These are phyloP conservation scores for Amphibalanus amphitrite DNA, from an alignment of 1,140 invertebrate genomes.

Conservation along the genomic window DNA sequence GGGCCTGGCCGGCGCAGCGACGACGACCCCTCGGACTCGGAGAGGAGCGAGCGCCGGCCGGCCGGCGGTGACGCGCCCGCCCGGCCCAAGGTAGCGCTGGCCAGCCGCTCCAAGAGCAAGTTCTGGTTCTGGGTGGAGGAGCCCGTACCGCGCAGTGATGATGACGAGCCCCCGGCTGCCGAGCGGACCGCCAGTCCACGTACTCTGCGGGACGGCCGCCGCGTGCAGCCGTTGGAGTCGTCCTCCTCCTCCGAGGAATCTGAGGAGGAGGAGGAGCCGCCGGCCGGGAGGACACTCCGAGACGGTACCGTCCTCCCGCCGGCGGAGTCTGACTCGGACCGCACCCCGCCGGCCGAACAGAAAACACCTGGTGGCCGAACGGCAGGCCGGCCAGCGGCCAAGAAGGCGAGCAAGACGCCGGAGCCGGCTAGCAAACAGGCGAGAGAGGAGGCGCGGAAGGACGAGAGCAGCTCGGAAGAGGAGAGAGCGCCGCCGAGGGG, in stretches of 20 bases:
- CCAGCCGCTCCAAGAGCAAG: not conserved
- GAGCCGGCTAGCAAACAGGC: no score
- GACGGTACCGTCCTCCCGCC: not conserved
- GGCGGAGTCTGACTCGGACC: not conserved
- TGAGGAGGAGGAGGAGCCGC: not conserved
- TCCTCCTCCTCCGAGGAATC: not conserved
- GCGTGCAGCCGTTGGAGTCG: not conserved
- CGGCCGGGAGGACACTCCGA: not conserved
- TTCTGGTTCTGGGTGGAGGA: slow-evolving; percentile 5
- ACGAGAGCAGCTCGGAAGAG: no score
- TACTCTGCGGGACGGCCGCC: not conserved
- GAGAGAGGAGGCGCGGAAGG: no score
- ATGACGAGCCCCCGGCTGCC: not conserved
- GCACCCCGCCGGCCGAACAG: no score
- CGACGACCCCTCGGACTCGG: not conserved
- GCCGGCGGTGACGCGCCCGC: not conserved
- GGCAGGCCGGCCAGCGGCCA: no score
- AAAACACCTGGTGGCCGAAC: no score
- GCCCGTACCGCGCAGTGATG: not conserved
- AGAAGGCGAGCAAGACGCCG: no score
- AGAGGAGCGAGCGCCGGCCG: not conserved
- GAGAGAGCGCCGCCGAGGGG: not conserved
- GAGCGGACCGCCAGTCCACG: not conserved
- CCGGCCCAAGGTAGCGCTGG: not conserved
- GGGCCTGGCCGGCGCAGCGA: not conserved